Conservation (phyloP, 2,113 vertebrate species). For the Sylvia atricapilla region DNA sequence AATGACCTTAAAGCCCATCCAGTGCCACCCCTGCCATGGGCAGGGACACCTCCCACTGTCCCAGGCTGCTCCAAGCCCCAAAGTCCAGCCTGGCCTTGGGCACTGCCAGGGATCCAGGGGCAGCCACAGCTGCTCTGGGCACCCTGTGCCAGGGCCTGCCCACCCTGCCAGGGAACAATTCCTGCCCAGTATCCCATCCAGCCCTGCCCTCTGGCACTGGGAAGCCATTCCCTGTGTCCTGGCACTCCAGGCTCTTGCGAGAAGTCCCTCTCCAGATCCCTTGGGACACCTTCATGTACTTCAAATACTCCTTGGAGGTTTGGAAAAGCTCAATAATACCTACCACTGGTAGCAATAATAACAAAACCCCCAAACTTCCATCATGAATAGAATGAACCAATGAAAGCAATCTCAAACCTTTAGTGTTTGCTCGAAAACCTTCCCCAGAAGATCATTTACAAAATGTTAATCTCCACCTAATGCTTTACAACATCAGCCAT, state of each 20-base stretch:
- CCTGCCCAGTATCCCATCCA: background rate
- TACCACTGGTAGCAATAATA: background rate
- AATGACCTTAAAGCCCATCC: fast-evolving
- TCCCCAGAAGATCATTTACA: background rate
- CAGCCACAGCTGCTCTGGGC: background rate
- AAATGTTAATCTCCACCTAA: background rate
- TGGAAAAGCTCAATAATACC: background rate
- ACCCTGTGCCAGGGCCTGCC: background rate
- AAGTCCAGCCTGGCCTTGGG: fast-evolving
- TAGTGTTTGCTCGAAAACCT: background rate
- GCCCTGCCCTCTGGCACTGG: fast-evolving
- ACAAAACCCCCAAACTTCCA: background rate
- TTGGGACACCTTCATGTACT: background rate
- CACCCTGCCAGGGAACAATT: background rate
- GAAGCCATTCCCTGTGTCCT: background rate
- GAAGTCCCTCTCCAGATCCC: background rate
- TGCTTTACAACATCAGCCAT: background rate
- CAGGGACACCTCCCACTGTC: background rate
- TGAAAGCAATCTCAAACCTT: background rate
- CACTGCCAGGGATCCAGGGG: background rate
- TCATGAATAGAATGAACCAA: background rate
- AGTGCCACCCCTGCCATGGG: background rate
- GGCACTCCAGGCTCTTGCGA: fast-evolving
- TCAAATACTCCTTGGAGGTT: background rate
- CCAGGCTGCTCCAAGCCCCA: background rate